Base-by-base conservation (phyloP, 2,113 vertebrate genomes). In the Epinephelus fuscoguttatus region DNA sequence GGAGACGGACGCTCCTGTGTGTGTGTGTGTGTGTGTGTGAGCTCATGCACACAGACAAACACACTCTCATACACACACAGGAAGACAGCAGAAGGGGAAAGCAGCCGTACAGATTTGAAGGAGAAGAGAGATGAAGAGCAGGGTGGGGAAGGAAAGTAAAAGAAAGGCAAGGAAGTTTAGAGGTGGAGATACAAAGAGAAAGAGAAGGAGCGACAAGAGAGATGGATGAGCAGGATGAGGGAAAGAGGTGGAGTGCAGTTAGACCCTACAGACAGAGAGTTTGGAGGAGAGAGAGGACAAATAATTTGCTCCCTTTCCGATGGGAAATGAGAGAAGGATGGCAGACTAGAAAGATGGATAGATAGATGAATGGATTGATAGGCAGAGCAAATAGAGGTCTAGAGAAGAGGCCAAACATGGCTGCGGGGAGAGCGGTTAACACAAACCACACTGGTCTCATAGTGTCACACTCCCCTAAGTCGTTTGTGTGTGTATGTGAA, bases 101-200 rank as follows among this genome's bases (percentile, higher is more conserved):
- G 88, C 91, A 94, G 93, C 94, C 91, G 94, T 89, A 92, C 69
- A 91, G 87, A 88, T 91, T 67, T 81, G 89, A 69, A 81, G 64
- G 45, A 75, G 68, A 13, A 56, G 57, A 70, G 47, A 75, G 56
- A 56, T 19, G 45, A 52, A 59, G 53, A 74, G 30, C 40, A 17
- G 27, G 18, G 25, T 57, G 25, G 61, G 47, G 53, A 61, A 60
- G 50, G 9, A 13, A 61, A 66, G 61, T 30, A 19, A 25, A 50
- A 71, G 64, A 57, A 68, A 72, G 37, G 30, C 6, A 19, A 67
- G 23, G 40, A 85, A 37, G 25, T 80, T 75, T 61, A n/a, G 19
- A 74, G 68, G 30, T 1, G 7, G 27, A 42, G 18, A 59, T 19
- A 52, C 17, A 1, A 47, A 21, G 55, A 76, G 37, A 69, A 74